Evolutionary conservation across 2,113 vertebrate species (phyloP), one percentile per base, ranked within the genome.

Genomic region (Cathartes aura): DNA sequence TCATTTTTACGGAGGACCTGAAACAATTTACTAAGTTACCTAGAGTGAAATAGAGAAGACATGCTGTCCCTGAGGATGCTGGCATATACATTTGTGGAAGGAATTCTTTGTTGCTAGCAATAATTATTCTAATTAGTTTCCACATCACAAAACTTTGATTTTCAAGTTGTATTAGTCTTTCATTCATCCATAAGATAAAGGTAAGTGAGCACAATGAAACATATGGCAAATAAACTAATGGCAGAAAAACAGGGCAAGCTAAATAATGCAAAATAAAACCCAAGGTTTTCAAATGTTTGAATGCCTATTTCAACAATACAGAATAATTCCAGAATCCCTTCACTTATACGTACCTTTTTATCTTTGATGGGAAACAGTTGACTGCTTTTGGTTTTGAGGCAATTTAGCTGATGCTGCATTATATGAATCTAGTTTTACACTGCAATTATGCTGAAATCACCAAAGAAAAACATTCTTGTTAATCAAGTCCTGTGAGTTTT

Each of bases 381-480:
- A n/a, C 12, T 91, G 38, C 7, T 75, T 74, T 67, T 67, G 12
- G 5, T 59, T 95, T 76, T 70, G 32, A 79, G 40, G 34, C 32
- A 70, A 43, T 79, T 89, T 78, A 87, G n/a, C 23, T 91, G 68
- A 60, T 74, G 30, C 7, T 67, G 32, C 60, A 64, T 79, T 78
- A 34, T 48, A 8, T 67, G 42, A 82, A 81, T 81, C 62, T 70
- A 63, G 26, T 78, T 74, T 63, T 78, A 43, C 9, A 26, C 52
- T 36, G n/a, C 58, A 91, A 68, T 85, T 68, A 72, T 60, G 23
- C 30, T 68, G 66, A 93, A 93, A 93, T 56, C 40, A 53, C 73
- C 26, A 43, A 87, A 70, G 38, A 26, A 84, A 91, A 89, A 55
- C 42, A 34, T 52, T 55, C 11, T 56, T 67, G 12, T 82, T 64